Evolutionary conservation across 2,113 vertebrate genomes (phyloP), one percentile per base, ranked within the genome.

Genomic region (Polypterus senegalus): DNA sequence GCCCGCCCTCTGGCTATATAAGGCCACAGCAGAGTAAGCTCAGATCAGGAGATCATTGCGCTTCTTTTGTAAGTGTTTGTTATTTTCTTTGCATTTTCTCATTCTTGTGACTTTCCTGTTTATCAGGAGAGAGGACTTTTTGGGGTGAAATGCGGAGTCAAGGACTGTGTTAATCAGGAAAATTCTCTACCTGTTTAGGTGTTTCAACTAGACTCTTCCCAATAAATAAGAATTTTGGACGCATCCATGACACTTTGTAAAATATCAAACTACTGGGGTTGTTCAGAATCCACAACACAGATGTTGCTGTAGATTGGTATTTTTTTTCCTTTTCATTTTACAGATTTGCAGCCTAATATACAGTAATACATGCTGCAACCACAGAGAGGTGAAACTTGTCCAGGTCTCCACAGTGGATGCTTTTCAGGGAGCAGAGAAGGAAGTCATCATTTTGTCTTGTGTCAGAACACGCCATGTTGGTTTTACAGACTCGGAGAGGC

Each of bases 371-470:
- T 61, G 62, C 45, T 62, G 62, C 0, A 67, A 71, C 60, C 64
- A 62, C 5, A 69, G 70, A 1, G 43, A 73, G 3, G 5, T 68
- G 0, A 83, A 70, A 64, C 48, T 76, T 0, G 73, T 89, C 47
- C 85, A 88, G 61, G 83, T 90, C 57, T 89, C 87, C 62, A 89
- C 86, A 0, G 86, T 89, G 1, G 88, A 90, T 0, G 88, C 88
- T 0, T 90, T 90, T 65, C 88, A 90, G 43, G 88, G 88, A 1
- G 87, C 87, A 0, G 88, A 90, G 63, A 88, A 85, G 67, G 88
- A 89, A 61, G 61, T 88, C 4, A 49, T 86, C 1, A 59, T 89
- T 58, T 61, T 89, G 66, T 89, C 88, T 0, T 89, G 88, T 1
- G 87, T 89, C 3, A 79, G 88, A 63, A 86, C 84, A 0, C 79